A percentile compares a stretch with the other conserved stretches of the same genome.
Conservation (phyloP, 37 sponge, comb jelly and placozoan species). For the Diacarnus erythraeanus region DNA sequence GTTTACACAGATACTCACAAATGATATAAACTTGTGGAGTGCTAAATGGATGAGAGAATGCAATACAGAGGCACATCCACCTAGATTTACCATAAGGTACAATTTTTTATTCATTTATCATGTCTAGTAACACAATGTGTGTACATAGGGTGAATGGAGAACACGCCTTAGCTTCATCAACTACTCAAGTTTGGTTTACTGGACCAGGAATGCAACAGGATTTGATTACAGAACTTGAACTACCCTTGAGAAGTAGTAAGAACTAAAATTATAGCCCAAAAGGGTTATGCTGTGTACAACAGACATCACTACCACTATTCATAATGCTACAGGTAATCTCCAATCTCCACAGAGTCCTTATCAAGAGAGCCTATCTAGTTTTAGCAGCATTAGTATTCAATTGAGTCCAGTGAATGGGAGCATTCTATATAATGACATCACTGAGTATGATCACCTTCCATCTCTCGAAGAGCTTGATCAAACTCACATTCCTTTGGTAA, state of each 20-base stretch:
- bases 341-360: background rate
- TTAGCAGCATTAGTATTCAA: background rate
- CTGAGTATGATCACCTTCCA: conserved; percentile 15
- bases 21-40: background rate
- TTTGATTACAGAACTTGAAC: conserved; percentile 11
- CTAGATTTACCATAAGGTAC: conserved; percentile 6
- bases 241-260: conserved; percentile 2
- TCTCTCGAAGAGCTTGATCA: conserved; percentile 11
- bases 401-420: background rate
- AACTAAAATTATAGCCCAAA: background rate
- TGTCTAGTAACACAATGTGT: background rate
- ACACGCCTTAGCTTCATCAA: conserved; percentile 7
- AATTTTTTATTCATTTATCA: too few species aligned
- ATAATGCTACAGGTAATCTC: background rate
- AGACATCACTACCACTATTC: too few species aligned
- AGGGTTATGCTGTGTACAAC: too few species aligned
- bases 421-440: background rate
- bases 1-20: background rate
- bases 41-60: background rate
- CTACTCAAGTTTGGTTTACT: conserved; percentile 12
- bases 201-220: conserved; percentile 9
- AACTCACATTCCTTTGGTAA: conserved; percentile 11
- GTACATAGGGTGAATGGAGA: conserved; percentile 25
- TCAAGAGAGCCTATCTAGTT: background rate
- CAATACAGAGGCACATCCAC: background rate